A percentile compares a stretch with the other conserved stretches of the same genome.
These are phyloP conservation scores for Phacellophora camtschatica DNA, from an alignment of 30 jellyfish, hydroid and myxozoan species.

Conservation along the genomic window DNA sequence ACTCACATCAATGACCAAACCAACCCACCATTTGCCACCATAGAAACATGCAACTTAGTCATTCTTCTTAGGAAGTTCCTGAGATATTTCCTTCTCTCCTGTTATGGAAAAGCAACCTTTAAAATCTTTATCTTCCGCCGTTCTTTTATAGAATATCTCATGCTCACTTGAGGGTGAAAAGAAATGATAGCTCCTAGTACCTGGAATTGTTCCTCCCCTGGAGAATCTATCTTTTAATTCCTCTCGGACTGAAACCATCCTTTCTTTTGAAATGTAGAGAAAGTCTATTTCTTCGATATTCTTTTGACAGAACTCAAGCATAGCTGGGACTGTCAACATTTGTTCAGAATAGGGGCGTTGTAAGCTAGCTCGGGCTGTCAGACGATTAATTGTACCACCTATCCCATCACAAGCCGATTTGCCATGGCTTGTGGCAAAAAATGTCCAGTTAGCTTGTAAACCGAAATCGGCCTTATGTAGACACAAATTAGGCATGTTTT, in stretches of 20 bases:
- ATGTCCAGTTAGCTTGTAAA: conserved; percentile 37
- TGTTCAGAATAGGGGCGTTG: background rate
- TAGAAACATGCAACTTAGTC: too few species aligned
- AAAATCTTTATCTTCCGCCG: background rate
- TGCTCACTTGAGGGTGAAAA: background rate
- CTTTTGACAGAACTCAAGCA: conserved; percentile 13
- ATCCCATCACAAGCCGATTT: conserved; percentile 65
- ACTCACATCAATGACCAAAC: too few species aligned
- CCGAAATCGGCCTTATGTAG: conserved; percentile 13
- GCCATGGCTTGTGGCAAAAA: conserved; percentile 78
- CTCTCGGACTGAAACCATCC: background rate
- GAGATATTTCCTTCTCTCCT: too few species aligned
- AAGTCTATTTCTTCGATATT: background rate
- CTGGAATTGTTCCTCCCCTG: background rate
- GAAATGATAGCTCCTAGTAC: conserved; percentile 21
- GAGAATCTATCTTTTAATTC: background rate
- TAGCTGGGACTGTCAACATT: background rate
- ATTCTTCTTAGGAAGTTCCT: too few species aligned
- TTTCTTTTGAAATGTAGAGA: background rate
- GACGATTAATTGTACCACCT: conserved; percentile 54
- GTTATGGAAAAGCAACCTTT: too few species aligned
- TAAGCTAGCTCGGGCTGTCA: background rate
- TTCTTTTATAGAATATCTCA: background rate
- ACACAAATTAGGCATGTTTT: conserved; percentile 41
- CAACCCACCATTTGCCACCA: too few species aligned